Evolutionary conservation across 2,888 invertebrate genomes (phyloP).

Genomic region (Tanypteryx hageni): DNA sequence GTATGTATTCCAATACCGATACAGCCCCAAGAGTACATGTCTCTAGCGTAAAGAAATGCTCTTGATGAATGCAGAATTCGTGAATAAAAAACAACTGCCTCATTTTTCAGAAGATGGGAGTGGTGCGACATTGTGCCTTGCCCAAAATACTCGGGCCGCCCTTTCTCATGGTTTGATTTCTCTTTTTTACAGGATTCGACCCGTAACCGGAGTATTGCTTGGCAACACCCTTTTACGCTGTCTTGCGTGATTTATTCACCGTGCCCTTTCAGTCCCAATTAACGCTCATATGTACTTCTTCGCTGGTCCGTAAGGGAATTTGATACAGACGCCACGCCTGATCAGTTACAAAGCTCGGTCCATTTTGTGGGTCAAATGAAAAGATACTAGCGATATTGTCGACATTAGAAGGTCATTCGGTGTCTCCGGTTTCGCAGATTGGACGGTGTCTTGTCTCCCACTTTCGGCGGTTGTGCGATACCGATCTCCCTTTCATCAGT

Average conservation of each 20-base stretch:
- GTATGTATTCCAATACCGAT: no score
- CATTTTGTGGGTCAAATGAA: slow-evolving; percentile 28
- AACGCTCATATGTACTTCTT: slow-evolving; percentile 19
- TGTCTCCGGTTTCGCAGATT: slow-evolving; percentile 38
- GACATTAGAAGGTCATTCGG: slow-evolving; percentile 36
- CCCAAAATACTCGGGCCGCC: slow-evolving; percentile 7
- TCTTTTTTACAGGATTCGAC: slow-evolving; percentile 30
- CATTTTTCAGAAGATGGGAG: not conserved
- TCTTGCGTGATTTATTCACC: slow-evolving; percentile 18
- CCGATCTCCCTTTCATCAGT: not conserved
- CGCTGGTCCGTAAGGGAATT: not conserved
- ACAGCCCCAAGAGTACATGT: no score
- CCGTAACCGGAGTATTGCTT: slow-evolving; percentile 44
- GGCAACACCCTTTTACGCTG: slow-evolving; percentile 34
- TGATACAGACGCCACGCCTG: slow-evolving; percentile 4
- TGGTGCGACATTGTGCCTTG: slow-evolving; percentile 34
- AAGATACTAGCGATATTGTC: slow-evolving; percentile 26
- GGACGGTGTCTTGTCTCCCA: not conserved
- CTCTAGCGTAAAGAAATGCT: no score
- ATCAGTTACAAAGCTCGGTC: slow-evolving; percentile 34
- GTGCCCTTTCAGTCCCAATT: slow-evolving; percentile 34
- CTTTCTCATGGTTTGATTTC: not conserved
- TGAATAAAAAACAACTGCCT: not conserved
- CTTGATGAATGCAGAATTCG: not conserved
- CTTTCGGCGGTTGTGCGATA: not conserved